Evolutionary conservation across 2,797 vertebrate species (phyloP).

Genomic region (Siniperca obscura): DNA sequence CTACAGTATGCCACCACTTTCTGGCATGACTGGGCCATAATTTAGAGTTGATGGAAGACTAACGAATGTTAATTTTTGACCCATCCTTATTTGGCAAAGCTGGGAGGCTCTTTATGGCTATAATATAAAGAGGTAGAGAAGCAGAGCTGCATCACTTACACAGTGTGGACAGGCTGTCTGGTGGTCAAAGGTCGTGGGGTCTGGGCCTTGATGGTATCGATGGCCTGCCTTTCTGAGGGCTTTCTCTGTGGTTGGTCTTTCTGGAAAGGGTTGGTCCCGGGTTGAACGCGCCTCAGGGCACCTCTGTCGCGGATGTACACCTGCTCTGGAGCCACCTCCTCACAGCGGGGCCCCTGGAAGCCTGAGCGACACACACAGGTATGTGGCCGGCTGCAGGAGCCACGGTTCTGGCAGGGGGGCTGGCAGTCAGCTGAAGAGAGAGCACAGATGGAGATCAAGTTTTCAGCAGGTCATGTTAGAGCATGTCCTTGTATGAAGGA

Average conservation of each 20-base stretch:
- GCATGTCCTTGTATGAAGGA: slow-evolving; percentile 46
- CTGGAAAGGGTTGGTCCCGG: slow-evolving; percentile 80
- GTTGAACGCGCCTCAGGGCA: slow-evolving; percentile 78
- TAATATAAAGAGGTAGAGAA: slow-evolving; percentile 25
- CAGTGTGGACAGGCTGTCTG: slow-evolving; percentile 73
- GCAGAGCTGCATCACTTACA: slow-evolving; percentile 78
- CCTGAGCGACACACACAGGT: slow-evolving; percentile 95
- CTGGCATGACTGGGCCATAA: background rate
- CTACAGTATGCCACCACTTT: background rate
- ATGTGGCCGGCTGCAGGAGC: slow-evolving; percentile 95
- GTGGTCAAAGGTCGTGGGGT: slow-evolving; percentile 76
- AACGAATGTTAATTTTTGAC: background rate
- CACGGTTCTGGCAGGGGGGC: slow-evolving; percentile 95
- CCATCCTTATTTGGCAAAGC: slow-evolving; percentile 13
- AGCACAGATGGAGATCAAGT: slow-evolving; percentile 70
- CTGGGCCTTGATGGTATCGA: slow-evolving; percentile 66
- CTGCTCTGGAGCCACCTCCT: slow-evolving; percentile 92
- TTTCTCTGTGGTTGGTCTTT: slow-evolving; percentile 74
- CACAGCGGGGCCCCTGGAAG: slow-evolving; percentile 91
- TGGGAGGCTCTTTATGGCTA: slow-evolving; percentile 10
- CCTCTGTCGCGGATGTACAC: slow-evolving; percentile 89
- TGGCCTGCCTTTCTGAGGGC: slow-evolving; percentile 64
- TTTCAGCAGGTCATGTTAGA: slow-evolving; percentile 66
- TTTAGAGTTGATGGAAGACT: background rate
- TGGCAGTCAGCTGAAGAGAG: slow-evolving; percentile 91